A percentile compares a stretch with the other conserved stretches of the same genome.
These are phyloP conservation scores for Jordanella pulchra DNA, from an alignment of 2,797 vertebrate genomes.

Conservation along the genomic window DNA sequence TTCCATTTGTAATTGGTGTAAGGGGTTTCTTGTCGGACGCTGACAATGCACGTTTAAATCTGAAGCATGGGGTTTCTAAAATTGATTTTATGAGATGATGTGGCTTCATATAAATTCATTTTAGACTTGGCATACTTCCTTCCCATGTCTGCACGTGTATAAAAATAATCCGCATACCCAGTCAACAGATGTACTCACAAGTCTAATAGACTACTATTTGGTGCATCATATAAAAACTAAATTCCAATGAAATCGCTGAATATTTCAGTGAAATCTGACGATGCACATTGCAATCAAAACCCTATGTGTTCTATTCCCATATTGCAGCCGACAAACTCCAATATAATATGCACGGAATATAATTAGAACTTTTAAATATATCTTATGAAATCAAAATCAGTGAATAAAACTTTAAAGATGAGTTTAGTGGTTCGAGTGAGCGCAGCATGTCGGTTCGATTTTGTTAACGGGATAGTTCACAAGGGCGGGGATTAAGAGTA, in stretches of 20 bases:
- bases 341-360: neutral
- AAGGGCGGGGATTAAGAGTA: slow-evolving; percentile 34
- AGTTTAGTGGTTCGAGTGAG: slow-evolving; percentile 2
- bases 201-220: neutral
- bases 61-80: neutral
- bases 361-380: neutral
- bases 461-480: fast-evolving
- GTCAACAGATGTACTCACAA: neutral
- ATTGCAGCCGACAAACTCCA: neutral
- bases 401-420: neutral
- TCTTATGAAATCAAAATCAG: neutral
- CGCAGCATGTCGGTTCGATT: slow-evolving; percentile 43
- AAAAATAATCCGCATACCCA: neutral
- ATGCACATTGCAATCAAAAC: neutral
- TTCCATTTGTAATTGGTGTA: neutral
- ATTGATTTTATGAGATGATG: neutral
- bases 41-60: neutral
- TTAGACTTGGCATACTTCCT: too few relatives aligned
- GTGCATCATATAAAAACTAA: neutral
- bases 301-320: neutral
- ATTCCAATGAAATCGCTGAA: neutral
- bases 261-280: neutral
- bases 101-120: too few relatives aligned
- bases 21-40: too few relatives aligned
- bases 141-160: neutral